Percentiles rank a stretch among this genome's conserved stretches.
Conservation (phyloP, 1,140 invertebrate species). For the Lethrus apterus region DNA sequence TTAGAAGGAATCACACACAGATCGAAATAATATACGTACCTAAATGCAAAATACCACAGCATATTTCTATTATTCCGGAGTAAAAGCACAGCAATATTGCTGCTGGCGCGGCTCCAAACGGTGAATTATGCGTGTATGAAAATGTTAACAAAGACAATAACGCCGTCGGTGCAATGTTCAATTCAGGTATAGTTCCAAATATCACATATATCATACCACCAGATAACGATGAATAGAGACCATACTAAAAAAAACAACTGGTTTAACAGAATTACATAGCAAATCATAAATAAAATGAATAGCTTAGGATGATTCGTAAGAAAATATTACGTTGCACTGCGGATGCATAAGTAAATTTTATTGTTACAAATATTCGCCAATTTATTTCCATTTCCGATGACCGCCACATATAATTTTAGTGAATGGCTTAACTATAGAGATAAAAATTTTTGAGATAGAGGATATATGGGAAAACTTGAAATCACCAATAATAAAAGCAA, state of each 20-base stretch:
- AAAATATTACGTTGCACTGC: too few relatives aligned
- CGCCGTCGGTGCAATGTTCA: slow-evolving; percentile 76
- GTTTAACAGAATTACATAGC: slow-evolving; percentile 7
- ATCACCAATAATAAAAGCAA: not conserved
- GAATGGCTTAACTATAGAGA: too few relatives aligned
- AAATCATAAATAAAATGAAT: not conserved
- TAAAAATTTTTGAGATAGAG: too few relatives aligned
- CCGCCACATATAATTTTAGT: slow-evolving; percentile 54
- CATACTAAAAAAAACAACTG: slow-evolving; percentile 56
- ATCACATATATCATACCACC: slow-evolving; percentile 76
- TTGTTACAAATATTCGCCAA: too few relatives aligned
- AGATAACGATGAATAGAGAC: slow-evolving; percentile 76
- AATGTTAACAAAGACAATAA: slow-evolving; percentile 65
- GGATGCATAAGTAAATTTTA: too few relatives aligned
- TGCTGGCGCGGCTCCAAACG: slow-evolving; percentile 47
- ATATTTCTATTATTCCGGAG: slow-evolving; percentile 57
- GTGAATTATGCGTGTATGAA: slow-evolving; percentile 51
- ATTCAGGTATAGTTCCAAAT: slow-evolving; percentile 75
- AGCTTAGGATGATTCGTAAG: not conserved
- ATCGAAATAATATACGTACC: slow-evolving; percentile 37
- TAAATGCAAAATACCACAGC: slow-evolving; percentile 64
- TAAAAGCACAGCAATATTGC: slow-evolving; percentile 68
- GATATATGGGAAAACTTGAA: too few relatives aligned
- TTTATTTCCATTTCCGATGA: too few relatives aligned
- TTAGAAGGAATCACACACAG: not conserved